phyloP scores from a whole-genome alignment of 1,140 invertebrate species.

The Liolophura sinensis region DNA sequence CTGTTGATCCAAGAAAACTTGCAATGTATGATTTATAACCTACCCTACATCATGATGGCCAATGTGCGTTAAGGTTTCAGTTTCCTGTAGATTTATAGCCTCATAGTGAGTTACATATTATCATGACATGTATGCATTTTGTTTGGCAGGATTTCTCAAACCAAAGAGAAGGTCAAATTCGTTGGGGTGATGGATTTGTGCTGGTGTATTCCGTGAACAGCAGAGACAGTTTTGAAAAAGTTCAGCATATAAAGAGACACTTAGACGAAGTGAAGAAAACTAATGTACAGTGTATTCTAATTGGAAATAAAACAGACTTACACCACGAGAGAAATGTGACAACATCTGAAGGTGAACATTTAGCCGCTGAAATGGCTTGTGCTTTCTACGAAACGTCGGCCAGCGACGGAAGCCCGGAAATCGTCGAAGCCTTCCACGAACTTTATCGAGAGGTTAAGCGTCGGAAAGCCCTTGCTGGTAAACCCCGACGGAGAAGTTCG shows the following conservation, averaged over 20 bases:
- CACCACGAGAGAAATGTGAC: constrained; percentile 86
- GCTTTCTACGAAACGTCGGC: constrained; percentile 85
- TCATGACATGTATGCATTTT: background rate
- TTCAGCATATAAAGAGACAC: constrained; percentile 68
- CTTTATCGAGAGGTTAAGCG: constrained; percentile 53
- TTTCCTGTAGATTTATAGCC: too few species aligned
- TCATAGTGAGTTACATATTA: too few species aligned
- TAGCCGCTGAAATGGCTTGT: constrained; percentile 75
- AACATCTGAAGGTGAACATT: constrained; percentile 77
- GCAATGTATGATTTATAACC: constrained; percentile 81
- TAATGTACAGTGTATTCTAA: constrained; percentile 67
- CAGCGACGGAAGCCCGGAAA: constrained; percentile 72
- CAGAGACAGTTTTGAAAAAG: constrained; percentile 78
- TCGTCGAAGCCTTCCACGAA: constrained; percentile 50
- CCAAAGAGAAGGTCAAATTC: constrained; percentile 75
- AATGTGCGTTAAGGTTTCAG: background rate
- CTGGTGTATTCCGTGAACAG: constrained; percentile 92
- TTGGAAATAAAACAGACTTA: constrained; percentile 92
- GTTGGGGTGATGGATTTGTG: constrained; percentile 87
- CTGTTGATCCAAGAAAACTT: constrained; percentile 45
- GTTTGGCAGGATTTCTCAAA: constrained; percentile 40
- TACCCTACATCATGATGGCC: constrained; percentile 34
- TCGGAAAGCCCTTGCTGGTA: constrained; percentile 46
- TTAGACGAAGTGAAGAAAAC: constrained; percentile 69
- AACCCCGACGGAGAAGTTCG: constrained; percentile 51